Base-by-base conservation (phyloP, 2,888 invertebrate genomes). In the Pammene aurita region DNA sequence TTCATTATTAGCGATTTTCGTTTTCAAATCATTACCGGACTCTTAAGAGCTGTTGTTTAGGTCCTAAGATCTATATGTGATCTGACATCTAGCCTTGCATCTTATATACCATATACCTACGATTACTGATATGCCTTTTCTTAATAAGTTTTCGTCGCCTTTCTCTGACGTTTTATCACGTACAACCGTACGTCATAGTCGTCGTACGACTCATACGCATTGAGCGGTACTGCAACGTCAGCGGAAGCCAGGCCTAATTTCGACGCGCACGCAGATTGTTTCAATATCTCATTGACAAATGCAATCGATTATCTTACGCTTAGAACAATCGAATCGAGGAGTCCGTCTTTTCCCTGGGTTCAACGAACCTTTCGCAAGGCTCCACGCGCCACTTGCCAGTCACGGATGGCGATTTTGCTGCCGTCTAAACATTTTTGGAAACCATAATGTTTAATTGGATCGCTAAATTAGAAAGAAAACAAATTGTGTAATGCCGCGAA, bases 351-450 rank as follows among this genome's bases (percentile, higher is more conserved):
- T n/a, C 38, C 61, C 46, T 52, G 67, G 72, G 77, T 77, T 78
- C 79, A 78, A 75, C 74, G 75, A 75, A 78, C 80, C 77, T 72
- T 75, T 75, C 70, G 72, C 70, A 77, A 80, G 76, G 77, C 73
- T 74, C 77, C 74, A 77, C 78, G 78, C 77, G 75, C 79, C 78
- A 77, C 77, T 78, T 77, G 73, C 68, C 74, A 73, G 77, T 79
- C 77, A 80, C 78, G 78, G 78, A 73, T 71, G 58, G 68, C 71
- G 74, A 50, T 69, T 72, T 72, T 74, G 73, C 67, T 70, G 75
- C 70, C 69, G 74, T 73, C 74, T 72, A 71, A 54, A 70, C 68
- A 70, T 58, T 64, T 71, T 72, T 68, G 64, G 62, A 63, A 65
- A 72, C 46, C 55, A 67, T 62, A 67, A 61, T 62, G 52, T 64